Evolutionary conservation across 53 echinoderm and acorn worm species (phyloP), one percentile per base, ranked within the genome.

Genomic region (Hippasteria phrygiana): DNA sequence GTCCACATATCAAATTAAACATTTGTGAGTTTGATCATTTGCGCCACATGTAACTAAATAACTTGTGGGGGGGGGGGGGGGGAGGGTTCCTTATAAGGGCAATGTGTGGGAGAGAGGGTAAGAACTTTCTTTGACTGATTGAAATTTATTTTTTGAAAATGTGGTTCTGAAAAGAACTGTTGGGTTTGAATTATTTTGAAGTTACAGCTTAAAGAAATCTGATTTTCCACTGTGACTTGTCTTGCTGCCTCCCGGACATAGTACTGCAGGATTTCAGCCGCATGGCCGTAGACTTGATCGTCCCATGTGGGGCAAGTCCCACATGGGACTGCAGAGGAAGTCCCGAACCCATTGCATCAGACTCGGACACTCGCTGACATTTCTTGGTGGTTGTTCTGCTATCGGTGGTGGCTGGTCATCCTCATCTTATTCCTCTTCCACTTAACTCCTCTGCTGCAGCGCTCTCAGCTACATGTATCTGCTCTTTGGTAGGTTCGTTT

Each of bases 271-370:
- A 59, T 24, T 24, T 8, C 26, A 5, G n/a, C 59, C 5, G 59
- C 59, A 18, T 59, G 26, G 59, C 59, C 59, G 8, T 59, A 59
- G 59, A 59, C 26, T 24, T 59, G 7, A 18, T 59, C 59, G 1
- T 59, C n/a, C 59, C 59, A 59, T 59, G 59, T 59, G 22, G 26
- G 59, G 26, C 59, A 24, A 26, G 59, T 0, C n/a, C n/a, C n/a
- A n/a, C n/a, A n/a, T n/a, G n/a, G n/a, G n/a, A n/a, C n/a, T 59
- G 59, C 59, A 59, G 59, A 59, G n/a, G 59, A 59, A 59, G 59
- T 59, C 22, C 26, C 59, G 26, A 59, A 59, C 59, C 3, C 3
- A 26, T 24, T 17, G 26, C 59, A 59, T 59, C 59, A 24, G 26
- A 4, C 22, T 24, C 59, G 0, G 59, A 18, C 59, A 59, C 3